Conservation (phyloP, 2,113 vertebrate genomes). For the Cyanoderma ruficeps region DNA sequence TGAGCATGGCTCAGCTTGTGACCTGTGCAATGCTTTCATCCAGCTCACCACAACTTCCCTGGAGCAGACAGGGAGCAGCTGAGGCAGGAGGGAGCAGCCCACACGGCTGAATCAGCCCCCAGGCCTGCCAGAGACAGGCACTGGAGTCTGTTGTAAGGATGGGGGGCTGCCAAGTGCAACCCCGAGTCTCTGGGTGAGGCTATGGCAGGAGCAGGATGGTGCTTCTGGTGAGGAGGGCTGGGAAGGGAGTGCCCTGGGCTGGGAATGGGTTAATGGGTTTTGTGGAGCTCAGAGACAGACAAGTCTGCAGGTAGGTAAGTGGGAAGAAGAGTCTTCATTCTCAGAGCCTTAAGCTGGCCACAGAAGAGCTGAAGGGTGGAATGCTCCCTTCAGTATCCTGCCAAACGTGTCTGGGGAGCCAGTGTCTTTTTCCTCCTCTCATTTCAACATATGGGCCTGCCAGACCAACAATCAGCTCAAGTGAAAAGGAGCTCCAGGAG, state of each 20-base stretch:
- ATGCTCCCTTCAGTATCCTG: background rate
- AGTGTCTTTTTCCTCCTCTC: background rate
- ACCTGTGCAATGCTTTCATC: background rate
- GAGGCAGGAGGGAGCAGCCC: background rate
- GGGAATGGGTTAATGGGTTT: background rate
- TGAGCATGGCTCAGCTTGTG: background rate
- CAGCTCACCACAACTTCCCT: background rate
- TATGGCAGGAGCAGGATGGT: background rate
- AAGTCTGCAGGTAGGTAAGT: background rate
- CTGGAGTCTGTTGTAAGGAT: background rate
- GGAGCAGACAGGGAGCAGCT: background rate
- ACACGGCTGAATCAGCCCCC: background rate
- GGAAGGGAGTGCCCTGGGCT: background rate
- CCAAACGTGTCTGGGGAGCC: background rate
- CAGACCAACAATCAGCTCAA: background rate
- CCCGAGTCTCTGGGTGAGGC: background rate
- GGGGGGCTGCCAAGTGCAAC: background rate
- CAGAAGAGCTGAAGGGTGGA: background rate
- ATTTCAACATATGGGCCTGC: background rate
- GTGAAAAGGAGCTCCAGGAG: background rate
- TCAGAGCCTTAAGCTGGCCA: background rate
- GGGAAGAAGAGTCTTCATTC: background rate
- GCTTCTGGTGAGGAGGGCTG: background rate
- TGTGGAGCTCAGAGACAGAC: background rate
- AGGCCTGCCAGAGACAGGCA: background rate